Percentiles rank a stretch among this genome's conserved stretches.
phyloP scores from a whole-genome alignment of 1,140 invertebrate genomes.

The Micrasema minimum region DNA sequence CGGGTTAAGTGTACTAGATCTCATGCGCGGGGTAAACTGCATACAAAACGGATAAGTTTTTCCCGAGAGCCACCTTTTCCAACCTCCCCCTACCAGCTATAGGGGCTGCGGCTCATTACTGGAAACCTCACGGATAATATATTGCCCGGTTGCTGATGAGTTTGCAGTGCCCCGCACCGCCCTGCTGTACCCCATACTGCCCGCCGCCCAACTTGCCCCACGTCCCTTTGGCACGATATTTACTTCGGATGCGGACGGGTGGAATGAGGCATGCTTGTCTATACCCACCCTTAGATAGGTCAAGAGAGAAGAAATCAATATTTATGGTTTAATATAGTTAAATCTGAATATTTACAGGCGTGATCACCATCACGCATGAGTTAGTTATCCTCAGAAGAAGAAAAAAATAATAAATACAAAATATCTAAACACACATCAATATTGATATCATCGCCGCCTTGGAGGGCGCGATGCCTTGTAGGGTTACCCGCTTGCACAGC shows the following conservation, averaged over 20 bases:
- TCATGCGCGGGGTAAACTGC: constrained; percentile 33
- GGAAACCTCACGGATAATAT: constrained; percentile 54
- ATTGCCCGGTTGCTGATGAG: constrained; percentile 54
- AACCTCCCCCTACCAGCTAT: constrained; percentile 37
- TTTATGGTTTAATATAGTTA: neutral
- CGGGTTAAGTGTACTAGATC: constrained; percentile 1
- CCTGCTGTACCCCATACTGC: neutral
- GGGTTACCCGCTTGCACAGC: too few species aligned
- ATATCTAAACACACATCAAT: too few species aligned
- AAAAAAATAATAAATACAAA: too few species aligned
- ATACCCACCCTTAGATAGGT: constrained; percentile 14
- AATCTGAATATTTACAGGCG: constrained; percentile 1
- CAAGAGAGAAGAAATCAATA: constrained; percentile 26
- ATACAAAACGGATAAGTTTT: constrained; percentile 50
- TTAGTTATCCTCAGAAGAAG: too few species aligned
- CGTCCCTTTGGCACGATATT: constrained; percentile 29
- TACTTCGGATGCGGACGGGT: constrained; percentile 27
- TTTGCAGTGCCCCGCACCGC: constrained; percentile 46
- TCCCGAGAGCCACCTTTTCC: constrained; percentile 20
- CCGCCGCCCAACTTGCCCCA: neutral
- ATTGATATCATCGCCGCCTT: too few species aligned
- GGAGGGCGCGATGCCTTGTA: too few species aligned
- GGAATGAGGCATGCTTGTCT: neutral
- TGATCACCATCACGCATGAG: too few species aligned
- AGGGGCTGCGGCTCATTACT: constrained; percentile 53